These are phyloP conservation scores for Alligator mississippiensis DNA, from an alignment of 2,113 vertebrate genomes.

Conservation along the genomic window DNA sequence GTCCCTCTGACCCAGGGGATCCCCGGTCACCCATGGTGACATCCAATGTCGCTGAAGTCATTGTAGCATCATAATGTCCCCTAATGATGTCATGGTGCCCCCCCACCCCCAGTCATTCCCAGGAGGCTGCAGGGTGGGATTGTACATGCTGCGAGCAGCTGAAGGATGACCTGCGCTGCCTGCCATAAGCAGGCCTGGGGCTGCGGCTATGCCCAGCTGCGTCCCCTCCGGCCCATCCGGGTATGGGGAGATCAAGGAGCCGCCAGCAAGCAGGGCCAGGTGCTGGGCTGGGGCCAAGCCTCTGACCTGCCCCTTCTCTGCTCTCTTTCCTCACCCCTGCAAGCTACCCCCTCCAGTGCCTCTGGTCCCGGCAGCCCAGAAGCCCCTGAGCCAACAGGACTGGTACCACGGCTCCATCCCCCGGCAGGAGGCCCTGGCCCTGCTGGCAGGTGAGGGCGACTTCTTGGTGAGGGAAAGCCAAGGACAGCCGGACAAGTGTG, in stretches of 20 bases:
- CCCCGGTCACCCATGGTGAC: too few species aligned
- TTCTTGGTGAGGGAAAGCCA: not conserved
- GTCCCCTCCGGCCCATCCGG: not conserved
- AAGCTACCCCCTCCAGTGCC: not conserved
- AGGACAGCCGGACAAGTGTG: not conserved
- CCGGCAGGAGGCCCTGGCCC: not conserved
- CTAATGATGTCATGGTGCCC: too few species aligned
- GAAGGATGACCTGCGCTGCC: not conserved
- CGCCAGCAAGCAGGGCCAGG: too few species aligned
- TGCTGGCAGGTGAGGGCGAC: not conserved
- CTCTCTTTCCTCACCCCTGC: not conserved
- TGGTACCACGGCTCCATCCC: slow-evolving; percentile 1
- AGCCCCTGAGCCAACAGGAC: not conserved
- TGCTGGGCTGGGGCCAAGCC: too few species aligned
- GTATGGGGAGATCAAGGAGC: not conserved
- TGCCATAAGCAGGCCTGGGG: not conserved
- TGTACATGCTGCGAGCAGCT: not conserved
- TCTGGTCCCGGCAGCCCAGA: not conserved
- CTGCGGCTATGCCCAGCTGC: not conserved
- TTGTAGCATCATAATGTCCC: too few species aligned
- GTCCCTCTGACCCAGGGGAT: too few species aligned
- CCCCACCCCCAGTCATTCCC: too few species aligned
- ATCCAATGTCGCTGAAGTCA: too few species aligned
- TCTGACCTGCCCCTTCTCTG: not conserved
- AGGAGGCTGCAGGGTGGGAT: too few species aligned